Percentiles rank a stretch among this genome's conserved stretches.
Evolutionary conservation across 2,113 vertebrate genomes (phyloP).

Genomic region (Corythaeola cristata): DNA sequence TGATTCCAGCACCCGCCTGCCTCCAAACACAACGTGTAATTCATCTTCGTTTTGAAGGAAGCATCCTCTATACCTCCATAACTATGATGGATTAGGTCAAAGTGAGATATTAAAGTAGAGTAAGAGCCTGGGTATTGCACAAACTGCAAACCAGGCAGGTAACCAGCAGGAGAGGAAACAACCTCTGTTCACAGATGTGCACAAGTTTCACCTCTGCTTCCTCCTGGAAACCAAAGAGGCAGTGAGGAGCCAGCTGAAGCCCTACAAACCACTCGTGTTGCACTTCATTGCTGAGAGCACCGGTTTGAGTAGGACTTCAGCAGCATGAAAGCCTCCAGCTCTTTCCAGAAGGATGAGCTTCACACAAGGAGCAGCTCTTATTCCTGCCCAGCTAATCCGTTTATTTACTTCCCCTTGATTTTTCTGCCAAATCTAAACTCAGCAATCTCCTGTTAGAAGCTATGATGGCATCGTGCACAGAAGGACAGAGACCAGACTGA

Average conservation of each 20-base stretch:
- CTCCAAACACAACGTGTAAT: not conserved
- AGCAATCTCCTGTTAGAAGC: not conserved
- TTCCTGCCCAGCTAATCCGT: not conserved
- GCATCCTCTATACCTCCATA: not conserved
- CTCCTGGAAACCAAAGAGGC: not conserved
- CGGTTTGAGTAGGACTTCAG: fast-evolving
- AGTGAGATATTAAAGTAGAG: fast-evolving
- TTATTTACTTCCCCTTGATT: not conserved
- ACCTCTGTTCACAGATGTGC: not conserved
- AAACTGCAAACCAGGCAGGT: not conserved
- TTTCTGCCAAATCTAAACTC: not conserved
- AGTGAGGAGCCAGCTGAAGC: not conserved
- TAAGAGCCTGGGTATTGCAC: not conserved
- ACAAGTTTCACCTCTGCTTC: not conserved
- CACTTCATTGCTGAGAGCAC: not conserved
- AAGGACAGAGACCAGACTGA: not conserved
- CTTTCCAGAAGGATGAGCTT: not conserved
- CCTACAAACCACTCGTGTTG: not conserved
- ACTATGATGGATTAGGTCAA: not conserved
- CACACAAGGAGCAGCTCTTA: not conserved
- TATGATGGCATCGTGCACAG: fast-evolving
- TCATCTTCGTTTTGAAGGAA: not conserved
- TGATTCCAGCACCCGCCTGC: not conserved
- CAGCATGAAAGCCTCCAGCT: not conserved
- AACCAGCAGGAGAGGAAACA: not conserved